These are phyloP conservation scores for Xiphorhynchus elegans DNA, from an alignment of 2,113 vertebrate genomes.

Conservation along the genomic window DNA sequence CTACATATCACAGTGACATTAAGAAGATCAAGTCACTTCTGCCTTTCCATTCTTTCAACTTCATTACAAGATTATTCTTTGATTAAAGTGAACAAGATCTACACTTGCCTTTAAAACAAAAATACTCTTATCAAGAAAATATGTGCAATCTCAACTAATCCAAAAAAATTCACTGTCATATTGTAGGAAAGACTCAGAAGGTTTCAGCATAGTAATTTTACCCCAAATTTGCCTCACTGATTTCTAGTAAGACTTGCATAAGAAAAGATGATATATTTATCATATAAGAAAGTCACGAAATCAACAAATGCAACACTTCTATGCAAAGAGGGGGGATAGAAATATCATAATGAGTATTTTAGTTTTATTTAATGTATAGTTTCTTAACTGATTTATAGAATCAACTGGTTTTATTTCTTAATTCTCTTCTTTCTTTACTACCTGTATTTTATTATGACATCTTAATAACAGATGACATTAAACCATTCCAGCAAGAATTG, in stretches of 20 bases:
- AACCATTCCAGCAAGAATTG: background rate
- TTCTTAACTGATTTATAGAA: background rate
- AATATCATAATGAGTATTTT: background rate
- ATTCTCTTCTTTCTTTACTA: background rate
- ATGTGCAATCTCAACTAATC: accelerated
- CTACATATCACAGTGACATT: background rate
- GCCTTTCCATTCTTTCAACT: background rate
- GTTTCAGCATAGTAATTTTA: background rate
- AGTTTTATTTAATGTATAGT: background rate
- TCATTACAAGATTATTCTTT: background rate
- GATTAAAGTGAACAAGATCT: background rate
- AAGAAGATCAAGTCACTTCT: background rate
- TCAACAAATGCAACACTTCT: background rate
- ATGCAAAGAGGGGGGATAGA: background rate
- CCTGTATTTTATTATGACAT: background rate
- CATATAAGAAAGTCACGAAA: background rate
- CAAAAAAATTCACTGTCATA: background rate
- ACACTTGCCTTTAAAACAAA: background rate
- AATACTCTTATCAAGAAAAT: background rate
- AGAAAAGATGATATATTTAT: background rate
- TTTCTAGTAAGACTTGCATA: background rate
- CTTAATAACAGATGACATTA: background rate
- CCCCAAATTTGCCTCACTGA: background rate
- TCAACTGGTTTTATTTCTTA: background rate
- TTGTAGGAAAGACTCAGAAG: background rate